A percentile compares a stretch with the other conserved stretches of the same genome.
phyloP scores from a whole-genome alignment of 1,140 invertebrate species.

The Hetaerina americana region DNA sequence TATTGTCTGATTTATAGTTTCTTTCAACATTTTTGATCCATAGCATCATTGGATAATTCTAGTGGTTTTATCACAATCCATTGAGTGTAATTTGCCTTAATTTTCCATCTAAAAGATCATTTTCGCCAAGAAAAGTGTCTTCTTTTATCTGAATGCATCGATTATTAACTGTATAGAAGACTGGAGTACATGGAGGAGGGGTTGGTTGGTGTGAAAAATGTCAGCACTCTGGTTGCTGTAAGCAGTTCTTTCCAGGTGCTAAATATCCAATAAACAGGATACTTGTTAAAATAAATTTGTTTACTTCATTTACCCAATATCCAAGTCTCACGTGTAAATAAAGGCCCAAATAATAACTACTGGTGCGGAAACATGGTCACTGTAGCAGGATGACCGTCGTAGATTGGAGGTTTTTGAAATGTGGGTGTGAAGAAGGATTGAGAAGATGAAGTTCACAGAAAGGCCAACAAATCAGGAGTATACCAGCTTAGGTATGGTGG shows the following conservation, averaged over 20 bases:
- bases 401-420: too few relatives aligned
- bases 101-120: neutral
- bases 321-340: too few relatives aligned
- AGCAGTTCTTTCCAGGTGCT: neutral
- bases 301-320: too few relatives aligned
- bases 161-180: slow-evolving; percentile 1
- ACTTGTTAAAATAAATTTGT: neutral
- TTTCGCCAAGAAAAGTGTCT: neutral
- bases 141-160: neutral
- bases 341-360: too few relatives aligned
- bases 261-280: neutral
- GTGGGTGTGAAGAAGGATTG: too few relatives aligned
- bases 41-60: neutral
- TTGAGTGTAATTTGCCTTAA: neutral
- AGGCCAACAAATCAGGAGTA: too few relatives aligned
- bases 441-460: too few relatives aligned
- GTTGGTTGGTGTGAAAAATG: neutral
- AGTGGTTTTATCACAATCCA: neutral
- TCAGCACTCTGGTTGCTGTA: neutral
- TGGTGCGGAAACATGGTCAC: too few relatives aligned
- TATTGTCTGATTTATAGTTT: neutral
- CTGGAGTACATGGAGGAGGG: neutral
- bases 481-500: too few relatives aligned
- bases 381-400: too few relatives aligned
- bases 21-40: neutral